A percentile compares a stretch with the other conserved stretches of the same genome.
Conservation (phyloP, 2,888 invertebrate species). For the Pseudococcus jackbeardsleyi region DNA sequence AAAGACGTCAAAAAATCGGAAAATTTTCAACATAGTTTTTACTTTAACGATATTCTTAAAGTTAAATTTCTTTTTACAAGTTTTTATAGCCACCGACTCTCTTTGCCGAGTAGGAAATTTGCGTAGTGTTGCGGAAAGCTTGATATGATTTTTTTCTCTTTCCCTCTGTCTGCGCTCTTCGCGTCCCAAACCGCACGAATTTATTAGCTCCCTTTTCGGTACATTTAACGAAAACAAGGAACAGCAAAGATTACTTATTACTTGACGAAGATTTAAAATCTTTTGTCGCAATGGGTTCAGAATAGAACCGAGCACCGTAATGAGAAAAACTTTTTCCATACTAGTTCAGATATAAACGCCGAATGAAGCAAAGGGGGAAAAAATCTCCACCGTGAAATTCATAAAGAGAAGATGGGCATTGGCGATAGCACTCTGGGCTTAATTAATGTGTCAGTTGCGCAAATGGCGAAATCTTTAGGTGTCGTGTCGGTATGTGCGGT, state of each 20-base stretch:
- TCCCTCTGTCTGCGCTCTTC: background rate
- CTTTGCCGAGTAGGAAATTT: slow-evolving; percentile 14
- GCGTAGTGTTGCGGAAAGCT: slow-evolving; percentile 58
- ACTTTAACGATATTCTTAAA: slow-evolving; percentile 34
- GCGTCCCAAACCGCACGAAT: slow-evolving; percentile 21
- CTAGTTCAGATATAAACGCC: slow-evolving; percentile 9
- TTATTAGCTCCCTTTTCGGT: slow-evolving; percentile 55
- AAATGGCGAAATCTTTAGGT: slow-evolving; percentile 1
- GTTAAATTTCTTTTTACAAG: slow-evolving; percentile 53
- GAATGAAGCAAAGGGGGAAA: background rate
- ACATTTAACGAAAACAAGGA: slow-evolving; percentile 56
- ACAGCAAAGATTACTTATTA: slow-evolving; percentile 52
- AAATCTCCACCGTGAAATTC: slow-evolving; percentile 4
- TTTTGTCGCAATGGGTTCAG: slow-evolving; percentile 24
- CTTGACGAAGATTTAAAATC: slow-evolving; percentile 55
- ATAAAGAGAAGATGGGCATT: slow-evolving; percentile 46
- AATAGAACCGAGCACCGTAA: background rate
- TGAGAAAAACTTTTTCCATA: slow-evolving; percentile 50
- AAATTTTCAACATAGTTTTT: slow-evolving; percentile 23
- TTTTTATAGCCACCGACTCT: slow-evolving; percentile 16
- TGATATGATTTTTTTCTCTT: slow-evolving; percentile 48
- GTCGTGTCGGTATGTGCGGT: background rate
- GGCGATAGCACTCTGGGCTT: background rate
- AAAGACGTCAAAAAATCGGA: slow-evolving; percentile 17
- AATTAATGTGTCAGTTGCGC: slow-evolving; percentile 28